Conservation (phyloP, 2,113 vertebrate species). For the Cervus canadensis region DNA sequence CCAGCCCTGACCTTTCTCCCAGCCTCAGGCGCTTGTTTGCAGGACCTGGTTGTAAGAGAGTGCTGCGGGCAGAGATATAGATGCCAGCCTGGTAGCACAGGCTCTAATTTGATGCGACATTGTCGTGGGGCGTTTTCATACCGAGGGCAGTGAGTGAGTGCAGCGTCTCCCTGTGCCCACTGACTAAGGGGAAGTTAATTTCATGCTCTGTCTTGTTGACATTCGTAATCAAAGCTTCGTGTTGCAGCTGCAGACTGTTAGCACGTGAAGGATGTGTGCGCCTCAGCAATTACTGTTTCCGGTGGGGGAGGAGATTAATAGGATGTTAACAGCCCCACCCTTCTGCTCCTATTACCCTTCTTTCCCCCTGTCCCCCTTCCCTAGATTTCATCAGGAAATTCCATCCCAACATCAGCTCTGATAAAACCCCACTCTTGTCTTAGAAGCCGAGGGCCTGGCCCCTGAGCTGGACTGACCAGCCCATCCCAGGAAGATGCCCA, state of each 20-base stretch:
- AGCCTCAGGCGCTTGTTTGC: slow-evolving; percentile 69
- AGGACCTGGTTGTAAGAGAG: slow-evolving; percentile 70
- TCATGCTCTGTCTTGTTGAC: slow-evolving; percentile 81
- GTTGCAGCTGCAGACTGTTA: slow-evolving; percentile 74
- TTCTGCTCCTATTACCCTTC: neutral
- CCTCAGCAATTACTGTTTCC: slow-evolving; percentile 50
- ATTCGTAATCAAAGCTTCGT: slow-evolving; percentile 76
- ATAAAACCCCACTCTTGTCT: neutral
- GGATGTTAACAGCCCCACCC: neutral
- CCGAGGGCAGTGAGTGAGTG: slow-evolving; percentile 75
- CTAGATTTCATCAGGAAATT: neutral
- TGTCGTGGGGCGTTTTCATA: slow-evolving; percentile 73
- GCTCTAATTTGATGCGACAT: slow-evolving; percentile 43
- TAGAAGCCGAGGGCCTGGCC: neutral
- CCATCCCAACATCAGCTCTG: neutral
- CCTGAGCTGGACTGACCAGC: neutral
- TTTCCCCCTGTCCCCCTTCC: neutral
- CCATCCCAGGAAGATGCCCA: neutral
- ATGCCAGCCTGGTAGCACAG: slow-evolving; percentile 48
- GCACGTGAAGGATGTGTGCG: slow-evolving; percentile 67
- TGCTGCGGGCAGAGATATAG: slow-evolving; percentile 54
- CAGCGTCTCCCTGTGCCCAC: slow-evolving; percentile 71
- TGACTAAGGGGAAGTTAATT: slow-evolving; percentile 80
- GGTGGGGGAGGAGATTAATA: slow-evolving; percentile 55
- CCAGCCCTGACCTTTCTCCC: slow-evolving; percentile 72